phyloP scores from a whole-genome alignment of 2,888 invertebrate species.

The Apamea crenata region DNA sequence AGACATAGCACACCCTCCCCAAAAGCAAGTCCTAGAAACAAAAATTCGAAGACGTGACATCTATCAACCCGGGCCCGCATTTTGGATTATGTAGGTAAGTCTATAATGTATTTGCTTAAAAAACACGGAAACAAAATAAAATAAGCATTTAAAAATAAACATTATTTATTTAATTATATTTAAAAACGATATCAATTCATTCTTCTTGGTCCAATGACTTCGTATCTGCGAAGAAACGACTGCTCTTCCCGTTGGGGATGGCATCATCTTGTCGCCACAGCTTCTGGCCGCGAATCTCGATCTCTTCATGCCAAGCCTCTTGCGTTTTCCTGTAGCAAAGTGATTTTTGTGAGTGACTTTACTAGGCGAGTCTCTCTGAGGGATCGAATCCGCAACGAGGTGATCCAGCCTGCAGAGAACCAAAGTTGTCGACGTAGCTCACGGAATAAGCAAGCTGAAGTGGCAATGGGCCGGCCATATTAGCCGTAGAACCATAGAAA shows the following conservation, averaged over 20 bases:
- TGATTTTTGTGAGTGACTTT: not conserved
- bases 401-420: no score
- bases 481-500: no score
- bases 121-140: not conserved
- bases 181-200: not conserved
- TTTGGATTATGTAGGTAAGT: no score
- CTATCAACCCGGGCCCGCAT: no score
- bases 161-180: constrained; percentile 21
- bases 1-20: no score
- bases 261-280: constrained; percentile 90
- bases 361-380: not conserved
- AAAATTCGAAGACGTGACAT: no score
- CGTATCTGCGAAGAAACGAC: constrained; percentile 43
- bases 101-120: no score
- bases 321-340: constrained; percentile 80
- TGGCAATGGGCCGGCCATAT: no score
- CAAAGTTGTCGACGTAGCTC: no score
- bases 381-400: no score
- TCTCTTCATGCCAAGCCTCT: constrained; percentile 91
- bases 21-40: no score
- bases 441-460: no score
- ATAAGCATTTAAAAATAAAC: constrained; percentile 10
- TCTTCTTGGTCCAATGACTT: constrained; percentile 22
- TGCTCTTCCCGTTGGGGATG: constrained; percentile 66
- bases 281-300: constrained; percentile 89